phyloP scores from a whole-genome alignment of 2,113 vertebrate genomes.

The Carlito syrichta region DNA sequence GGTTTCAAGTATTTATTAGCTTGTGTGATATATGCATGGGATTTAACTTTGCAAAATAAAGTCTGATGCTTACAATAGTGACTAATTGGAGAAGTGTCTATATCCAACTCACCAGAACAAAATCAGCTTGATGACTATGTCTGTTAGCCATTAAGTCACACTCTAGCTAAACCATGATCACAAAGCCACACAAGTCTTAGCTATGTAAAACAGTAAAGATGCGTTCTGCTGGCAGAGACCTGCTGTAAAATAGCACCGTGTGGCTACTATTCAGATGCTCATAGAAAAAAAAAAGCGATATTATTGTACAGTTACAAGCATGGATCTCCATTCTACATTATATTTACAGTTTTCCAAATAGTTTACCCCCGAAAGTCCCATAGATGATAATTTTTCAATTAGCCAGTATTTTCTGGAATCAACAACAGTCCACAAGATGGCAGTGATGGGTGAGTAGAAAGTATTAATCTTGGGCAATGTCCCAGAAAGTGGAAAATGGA shows the following conservation, averaged over 20 bases:
- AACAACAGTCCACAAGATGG: slow-evolving; percentile 56
- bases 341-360: background rate
- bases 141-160: background rate
- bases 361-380: background rate
- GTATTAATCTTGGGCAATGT: background rate
- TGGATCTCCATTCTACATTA: background rate
- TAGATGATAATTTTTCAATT: background rate
- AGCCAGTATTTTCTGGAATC: background rate
- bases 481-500: background rate
- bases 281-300: background rate
- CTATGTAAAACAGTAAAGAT: background rate
- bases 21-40: background rate
- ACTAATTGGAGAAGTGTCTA: background rate
- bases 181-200: background rate
- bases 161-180: background rate
- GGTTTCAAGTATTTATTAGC: background rate
- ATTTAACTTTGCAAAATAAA: background rate
- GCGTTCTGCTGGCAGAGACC: background rate
- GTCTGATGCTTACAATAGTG: background rate
- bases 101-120: background rate
- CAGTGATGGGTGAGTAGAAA: background rate
- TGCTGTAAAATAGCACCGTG: background rate
- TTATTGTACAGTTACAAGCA: background rate
- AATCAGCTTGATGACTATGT: background rate
- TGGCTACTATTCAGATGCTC: background rate